A percentile compares a stretch with the other conserved stretches of the same genome.
Conservation (phyloP, 2,888 invertebrate species). For the Chouioia cunea region DNA sequence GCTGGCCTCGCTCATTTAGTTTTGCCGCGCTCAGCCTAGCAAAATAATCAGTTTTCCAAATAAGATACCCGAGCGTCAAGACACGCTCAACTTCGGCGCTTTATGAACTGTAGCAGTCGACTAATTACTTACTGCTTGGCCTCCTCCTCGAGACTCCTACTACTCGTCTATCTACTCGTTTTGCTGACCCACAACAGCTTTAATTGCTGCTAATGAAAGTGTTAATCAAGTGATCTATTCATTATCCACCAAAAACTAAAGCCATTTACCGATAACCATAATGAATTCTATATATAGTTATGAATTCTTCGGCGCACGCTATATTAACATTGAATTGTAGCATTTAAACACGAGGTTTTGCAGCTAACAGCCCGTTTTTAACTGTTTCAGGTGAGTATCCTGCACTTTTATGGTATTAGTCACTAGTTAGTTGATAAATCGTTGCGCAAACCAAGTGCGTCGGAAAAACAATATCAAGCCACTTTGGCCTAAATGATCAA, state of each 20-base stretch:
- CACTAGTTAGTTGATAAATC: too few relatives aligned
- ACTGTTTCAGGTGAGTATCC: not conserved
- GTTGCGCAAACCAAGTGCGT: too few relatives aligned
- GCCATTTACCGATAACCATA: conserved; percentile 2
- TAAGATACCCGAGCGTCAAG: not conserved
- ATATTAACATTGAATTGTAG: too few relatives aligned
- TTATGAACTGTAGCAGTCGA: conserved; percentile 30
- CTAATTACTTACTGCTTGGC: conserved; percentile 30
- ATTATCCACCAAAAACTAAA: conserved; percentile 23
- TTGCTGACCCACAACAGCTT: not conserved
- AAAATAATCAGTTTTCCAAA: not conserved
- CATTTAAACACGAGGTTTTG: too few relatives aligned
- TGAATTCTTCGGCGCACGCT: too few relatives aligned
- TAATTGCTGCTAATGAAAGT: conserved; percentile 38
- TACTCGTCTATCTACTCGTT: not conserved
- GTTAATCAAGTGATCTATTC: conserved; percentile 36
- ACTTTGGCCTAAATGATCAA: too few relatives aligned
- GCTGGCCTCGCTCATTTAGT: not conserved
- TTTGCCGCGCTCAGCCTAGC: not conserved
- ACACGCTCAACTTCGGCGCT: not conserved
- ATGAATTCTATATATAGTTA: not conserved
- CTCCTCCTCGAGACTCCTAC: conserved; percentile 18
- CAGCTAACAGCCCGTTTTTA: too few relatives aligned
- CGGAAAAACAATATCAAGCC: too few relatives aligned
- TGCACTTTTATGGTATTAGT: not conserved